These are phyloP conservation scores for Eulemur mongoz DNA, from an alignment of 2,797 vertebrate species.

Conservation along the genomic window DNA sequence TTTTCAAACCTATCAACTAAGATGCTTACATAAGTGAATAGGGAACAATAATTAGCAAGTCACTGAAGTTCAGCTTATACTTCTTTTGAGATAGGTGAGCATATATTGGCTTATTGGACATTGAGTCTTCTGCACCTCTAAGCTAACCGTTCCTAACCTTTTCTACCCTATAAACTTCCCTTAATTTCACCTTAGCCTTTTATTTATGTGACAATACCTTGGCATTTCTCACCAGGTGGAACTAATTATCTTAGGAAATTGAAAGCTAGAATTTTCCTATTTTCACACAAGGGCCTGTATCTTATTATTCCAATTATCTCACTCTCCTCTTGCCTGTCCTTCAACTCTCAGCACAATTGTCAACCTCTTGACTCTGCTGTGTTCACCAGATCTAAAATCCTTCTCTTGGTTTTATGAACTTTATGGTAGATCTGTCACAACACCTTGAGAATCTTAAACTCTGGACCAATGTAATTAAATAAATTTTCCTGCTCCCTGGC, in stretches of 20 bases:
- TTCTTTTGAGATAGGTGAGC: not conserved
- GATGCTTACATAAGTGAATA: not conserved
- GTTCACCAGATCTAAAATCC: not conserved
- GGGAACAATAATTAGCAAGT: not conserved
- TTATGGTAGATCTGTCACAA: not conserved
- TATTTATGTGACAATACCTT: not conserved
- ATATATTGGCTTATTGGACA: not conserved
- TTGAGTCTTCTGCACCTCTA: not conserved
- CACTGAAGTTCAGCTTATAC: not conserved
- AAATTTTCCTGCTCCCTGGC: not conserved
- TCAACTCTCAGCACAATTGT: not conserved
- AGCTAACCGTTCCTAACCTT: not conserved
- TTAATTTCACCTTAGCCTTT: conserved; percentile 10
- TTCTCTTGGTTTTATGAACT: not conserved
- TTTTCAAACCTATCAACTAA: not conserved
- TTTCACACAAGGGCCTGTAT: not conserved
- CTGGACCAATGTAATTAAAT: not conserved
- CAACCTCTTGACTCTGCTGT: not conserved
- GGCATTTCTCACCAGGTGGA: not conserved
- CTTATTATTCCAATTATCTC: not conserved
- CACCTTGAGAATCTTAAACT: not conserved
- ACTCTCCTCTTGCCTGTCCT: not conserved
- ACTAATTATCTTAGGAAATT: not conserved
- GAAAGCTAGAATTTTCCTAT: not conserved
- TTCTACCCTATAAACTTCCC: not conserved